phyloP scores from a whole-genome alignment of 2,797 vertebrate genomes.

The Gobio occitaniae region DNA sequence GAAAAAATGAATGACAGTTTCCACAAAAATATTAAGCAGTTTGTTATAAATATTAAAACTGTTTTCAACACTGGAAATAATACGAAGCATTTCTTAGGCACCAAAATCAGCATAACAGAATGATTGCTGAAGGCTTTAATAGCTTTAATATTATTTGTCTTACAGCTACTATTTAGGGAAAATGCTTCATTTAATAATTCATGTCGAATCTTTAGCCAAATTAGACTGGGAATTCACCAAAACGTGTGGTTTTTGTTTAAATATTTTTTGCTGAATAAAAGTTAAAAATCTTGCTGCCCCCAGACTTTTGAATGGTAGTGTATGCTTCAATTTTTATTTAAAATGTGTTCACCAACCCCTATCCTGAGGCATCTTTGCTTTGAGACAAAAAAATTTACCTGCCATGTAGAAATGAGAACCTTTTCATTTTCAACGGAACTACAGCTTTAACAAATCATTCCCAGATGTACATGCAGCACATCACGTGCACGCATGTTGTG shows the following conservation, averaged over 20 bases:
- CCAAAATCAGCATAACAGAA: no score
- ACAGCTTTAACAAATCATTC: not conserved
- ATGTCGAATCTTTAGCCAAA: no score
- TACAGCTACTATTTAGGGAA: no score
- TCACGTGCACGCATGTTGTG: not conserved
- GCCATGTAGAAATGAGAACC: not conserved
- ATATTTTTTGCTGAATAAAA: not conserved
- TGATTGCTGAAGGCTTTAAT: no score
- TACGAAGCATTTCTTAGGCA: no score
- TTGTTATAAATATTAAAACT: no score
- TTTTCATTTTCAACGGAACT: slow-evolving; percentile 4
- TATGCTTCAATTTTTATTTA: not conserved
- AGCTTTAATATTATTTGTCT: no score
- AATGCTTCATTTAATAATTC: no score
- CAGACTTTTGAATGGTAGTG: not conserved
- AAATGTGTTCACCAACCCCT: not conserved
- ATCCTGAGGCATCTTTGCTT: not conserved
- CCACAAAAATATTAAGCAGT: no score
- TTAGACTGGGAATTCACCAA: no score
- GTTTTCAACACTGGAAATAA: no score
- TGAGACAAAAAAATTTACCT: not conserved
- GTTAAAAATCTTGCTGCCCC: not conserved
- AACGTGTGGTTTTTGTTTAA: not conserved
- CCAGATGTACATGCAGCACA: not conserved
- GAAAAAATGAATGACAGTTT: no score